These are phyloP conservation scores for Acleris cristana DNA, from an alignment of 2,888 invertebrate genomes.

Conservation along the genomic window DNA sequence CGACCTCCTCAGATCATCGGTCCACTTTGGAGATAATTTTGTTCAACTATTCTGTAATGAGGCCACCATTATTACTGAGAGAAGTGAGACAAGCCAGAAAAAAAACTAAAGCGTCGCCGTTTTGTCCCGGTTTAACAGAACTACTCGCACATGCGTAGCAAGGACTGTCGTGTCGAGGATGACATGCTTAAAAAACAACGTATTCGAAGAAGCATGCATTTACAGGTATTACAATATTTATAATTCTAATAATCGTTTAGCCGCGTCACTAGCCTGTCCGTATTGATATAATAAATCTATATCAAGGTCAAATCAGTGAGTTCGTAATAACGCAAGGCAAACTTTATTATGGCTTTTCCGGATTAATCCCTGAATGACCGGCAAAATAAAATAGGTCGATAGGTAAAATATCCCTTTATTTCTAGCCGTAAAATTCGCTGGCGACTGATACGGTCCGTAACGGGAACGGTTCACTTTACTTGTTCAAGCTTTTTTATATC, in stretches of 20 bases:
- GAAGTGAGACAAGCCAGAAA: no score
- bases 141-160: no score
- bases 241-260: background rate
- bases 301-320: constrained; percentile 18
- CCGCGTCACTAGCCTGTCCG: constrained; percentile 14
- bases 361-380: constrained; percentile 12
- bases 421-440: background rate
- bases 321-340: constrained; percentile 1
- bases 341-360: constrained; percentile 9
- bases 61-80: no score
- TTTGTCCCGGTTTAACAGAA: no score
- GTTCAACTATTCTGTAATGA: no score
- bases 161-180: no score
- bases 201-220: no score
- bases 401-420: background rate
- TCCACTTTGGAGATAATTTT: no score
- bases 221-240: background rate
- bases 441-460: background rate
- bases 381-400: background rate
- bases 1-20: no score
- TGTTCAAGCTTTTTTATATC: background rate
- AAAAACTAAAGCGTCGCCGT: no score
- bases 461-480: constrained; percentile 4
- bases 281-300: constrained; percentile 28
- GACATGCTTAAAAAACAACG: no score